phyloP scores from a whole-genome alignment of 35 echinoderm and acorn worm species.

The Ophiothrix spiculata region DNA sequence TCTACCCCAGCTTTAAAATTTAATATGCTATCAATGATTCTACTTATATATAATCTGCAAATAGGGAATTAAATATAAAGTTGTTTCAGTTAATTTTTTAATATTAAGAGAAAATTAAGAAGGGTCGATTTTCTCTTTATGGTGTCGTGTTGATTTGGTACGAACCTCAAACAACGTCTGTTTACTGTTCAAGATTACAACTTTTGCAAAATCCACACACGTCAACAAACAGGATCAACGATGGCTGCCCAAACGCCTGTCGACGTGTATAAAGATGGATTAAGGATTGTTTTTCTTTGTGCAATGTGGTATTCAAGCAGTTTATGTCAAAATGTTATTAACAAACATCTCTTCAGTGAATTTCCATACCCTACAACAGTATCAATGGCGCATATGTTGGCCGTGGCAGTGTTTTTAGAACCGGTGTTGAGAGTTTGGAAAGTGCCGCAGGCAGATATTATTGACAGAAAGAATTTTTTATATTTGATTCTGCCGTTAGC shows the following conservation, averaged over 20 bases:
- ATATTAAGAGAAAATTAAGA: no score
- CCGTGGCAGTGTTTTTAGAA: constrained; percentile 70
- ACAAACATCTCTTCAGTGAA: constrained; percentile 77
- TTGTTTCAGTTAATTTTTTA: no score
- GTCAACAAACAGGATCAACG: no score
- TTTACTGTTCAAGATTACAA: no score
- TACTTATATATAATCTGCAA: no score
- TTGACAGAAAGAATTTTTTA: constrained; percentile 62
- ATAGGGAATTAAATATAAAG: no score
- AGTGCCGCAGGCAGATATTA: constrained; percentile 55
- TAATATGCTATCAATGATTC: no score
- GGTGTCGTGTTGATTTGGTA: no score
- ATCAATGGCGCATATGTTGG: constrained; percentile 91
- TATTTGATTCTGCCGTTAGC: constrained; percentile 80
- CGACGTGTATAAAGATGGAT: constrained; percentile 35
- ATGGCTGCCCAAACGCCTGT: background rate
- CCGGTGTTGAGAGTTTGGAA: constrained; percentile 83
- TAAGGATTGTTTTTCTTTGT: constrained; percentile 72
- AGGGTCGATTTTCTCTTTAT: no score
- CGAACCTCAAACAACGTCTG: no score
- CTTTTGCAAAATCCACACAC: no score
- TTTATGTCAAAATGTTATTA: constrained; percentile 89
- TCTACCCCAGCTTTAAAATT: no score
- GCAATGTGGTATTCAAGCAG: constrained; percentile 92
- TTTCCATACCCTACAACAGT: constrained; percentile 96